A percentile compares a stretch with the other conserved stretches of the same genome.
phyloP scores from a whole-genome alignment of 2,113 vertebrate genomes.

The Mormyrus iriodes region DNA sequence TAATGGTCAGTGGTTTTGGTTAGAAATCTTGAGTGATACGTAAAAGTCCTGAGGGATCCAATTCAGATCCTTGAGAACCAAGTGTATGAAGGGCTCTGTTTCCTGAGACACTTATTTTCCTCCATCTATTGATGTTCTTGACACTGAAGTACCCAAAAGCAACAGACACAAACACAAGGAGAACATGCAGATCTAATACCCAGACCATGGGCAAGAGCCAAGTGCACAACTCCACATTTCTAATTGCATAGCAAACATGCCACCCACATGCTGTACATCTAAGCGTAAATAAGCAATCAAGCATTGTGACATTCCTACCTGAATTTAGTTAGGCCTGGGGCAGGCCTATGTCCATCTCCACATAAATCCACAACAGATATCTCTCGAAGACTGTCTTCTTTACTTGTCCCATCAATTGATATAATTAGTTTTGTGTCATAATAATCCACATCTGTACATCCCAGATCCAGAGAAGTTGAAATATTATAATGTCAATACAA shows the following conservation, averaged over 20 bases:
- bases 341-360: too few relatives aligned
- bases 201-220: background rate
- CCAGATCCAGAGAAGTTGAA: too few relatives aligned
- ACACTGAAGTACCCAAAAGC: background rate
- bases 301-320: background rate
- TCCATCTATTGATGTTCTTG: background rate
- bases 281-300: background rate
- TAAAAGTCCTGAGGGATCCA: background rate
- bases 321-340: too few relatives aligned
- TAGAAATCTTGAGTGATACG: background rate
- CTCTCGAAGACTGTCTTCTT: too few relatives aligned
- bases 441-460: too few relatives aligned
- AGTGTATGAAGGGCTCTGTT: background rate
- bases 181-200: background rate
- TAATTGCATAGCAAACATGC: background rate
- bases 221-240: background rate
- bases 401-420: too few relatives aligned
- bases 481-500: background rate
- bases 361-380: too few relatives aligned
- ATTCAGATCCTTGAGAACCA: background rate
- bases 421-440: too few relatives aligned
- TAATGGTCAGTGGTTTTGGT: background rate
- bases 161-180: background rate
- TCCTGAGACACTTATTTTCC: background rate
- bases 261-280: background rate